Base-by-base conservation (phyloP, 1,140 invertebrate species). In the Trypoxylus dichotomus region DNA sequence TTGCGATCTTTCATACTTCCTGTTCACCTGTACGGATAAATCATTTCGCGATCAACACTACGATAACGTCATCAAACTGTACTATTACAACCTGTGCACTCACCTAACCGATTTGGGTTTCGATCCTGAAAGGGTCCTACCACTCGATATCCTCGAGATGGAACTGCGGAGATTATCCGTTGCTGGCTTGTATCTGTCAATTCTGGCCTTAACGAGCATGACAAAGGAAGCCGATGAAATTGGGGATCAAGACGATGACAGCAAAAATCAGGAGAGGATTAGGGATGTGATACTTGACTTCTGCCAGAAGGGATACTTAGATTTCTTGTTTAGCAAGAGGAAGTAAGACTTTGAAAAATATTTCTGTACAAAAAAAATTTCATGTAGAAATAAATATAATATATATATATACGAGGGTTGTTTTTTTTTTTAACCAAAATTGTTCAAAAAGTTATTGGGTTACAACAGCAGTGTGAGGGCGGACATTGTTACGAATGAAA, bases 1-100 rank as follows among this genome's bases (percentile, higher is more conserved):
- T 13, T 77, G 21, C 13, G 76, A 77, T n/a, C 5, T 77, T 2
- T 77, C 76, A 2, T 72, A 71, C 15, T 77, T 77, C 42, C 13
- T 77, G 11, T 77, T 42, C 68, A 42, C 21, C 2, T 72, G 42
- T 37, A 77, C 68, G 1, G 68, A 71, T 29, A 41, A 71, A 15
- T 32, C 71, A 24, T 27, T 72, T 13, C 60, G 60, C 3, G 68
- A 41, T 10, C 13, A 71, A 15, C 60, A 77, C 29, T 72, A 77
- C 42, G 60, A 77, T n/a, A 32, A 72, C 25, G 24, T 43, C 3
- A 72, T 77, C 29, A 42, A 72, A 72, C 11, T 77, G 3, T 77
- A 77, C 25, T 60, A 77, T 47, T 58, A 71, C 25, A 72, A 5
- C 11, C 24, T 77, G 11, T 72, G 41, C 37, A 54, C 15, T 25